These are phyloP conservation scores for Brachionus koreanus DNA, from an alignment of 1,140 invertebrate species.

Conservation along the genomic window DNA sequence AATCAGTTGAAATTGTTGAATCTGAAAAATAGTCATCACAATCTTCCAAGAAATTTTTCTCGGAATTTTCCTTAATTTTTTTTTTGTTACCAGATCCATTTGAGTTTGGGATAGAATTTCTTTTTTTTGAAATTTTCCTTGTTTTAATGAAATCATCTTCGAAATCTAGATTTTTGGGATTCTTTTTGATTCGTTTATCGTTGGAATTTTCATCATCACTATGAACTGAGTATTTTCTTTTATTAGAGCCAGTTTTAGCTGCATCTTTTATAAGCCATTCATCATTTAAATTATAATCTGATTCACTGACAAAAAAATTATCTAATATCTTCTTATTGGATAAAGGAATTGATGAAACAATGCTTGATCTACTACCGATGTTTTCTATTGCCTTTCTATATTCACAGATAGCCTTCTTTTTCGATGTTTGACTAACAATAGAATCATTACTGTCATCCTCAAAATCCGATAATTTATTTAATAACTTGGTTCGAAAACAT, in stretches of 20 bases:
- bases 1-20: neutral
- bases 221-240: neutral
- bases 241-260: neutral
- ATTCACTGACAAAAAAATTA: slow-evolving; percentile 13
- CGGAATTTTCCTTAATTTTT: neutral
- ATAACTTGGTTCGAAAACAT: neutral
- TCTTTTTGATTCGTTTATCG: neutral
- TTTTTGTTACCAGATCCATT: neutral
- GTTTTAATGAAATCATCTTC: neutral
- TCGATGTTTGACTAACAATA: neutral
- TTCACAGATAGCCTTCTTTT: slow-evolving; percentile 26
- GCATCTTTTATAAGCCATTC: slow-evolving; percentile 30
- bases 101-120: neutral
- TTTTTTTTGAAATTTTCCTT: slow-evolving; percentile 8
- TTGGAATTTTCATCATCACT: neutral
- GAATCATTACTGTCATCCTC: slow-evolving; percentile 12
- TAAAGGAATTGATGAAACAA: neutral
- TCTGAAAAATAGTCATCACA: neutral
- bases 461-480: slow-evolving; percentile 22
- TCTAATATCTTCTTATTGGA: neutral
- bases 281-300: slow-evolving; percentile 25
- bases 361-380: neutral
- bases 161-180: neutral
- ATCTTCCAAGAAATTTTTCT: neutral
- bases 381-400: slow-evolving; percentile 22